phyloP scores from a whole-genome alignment of 2,888 invertebrate species.

The Drosophila parthenogenetica region DNA sequence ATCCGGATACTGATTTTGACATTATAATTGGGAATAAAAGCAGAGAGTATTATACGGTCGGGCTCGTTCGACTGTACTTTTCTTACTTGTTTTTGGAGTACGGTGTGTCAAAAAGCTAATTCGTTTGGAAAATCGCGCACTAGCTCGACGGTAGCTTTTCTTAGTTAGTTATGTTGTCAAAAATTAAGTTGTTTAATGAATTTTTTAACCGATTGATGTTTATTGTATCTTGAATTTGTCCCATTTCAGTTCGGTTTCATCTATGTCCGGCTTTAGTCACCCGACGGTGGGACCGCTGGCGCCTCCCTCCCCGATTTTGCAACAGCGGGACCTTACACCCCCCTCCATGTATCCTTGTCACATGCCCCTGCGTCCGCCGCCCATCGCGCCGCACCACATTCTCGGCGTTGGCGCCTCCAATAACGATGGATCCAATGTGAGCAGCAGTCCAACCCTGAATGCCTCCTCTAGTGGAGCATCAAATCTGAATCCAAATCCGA shows the following conservation, averaged over 20 bases:
- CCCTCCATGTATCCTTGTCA: constrained; percentile 85
- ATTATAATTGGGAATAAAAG: too few relatives aligned
- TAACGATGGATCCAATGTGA: constrained; percentile 20
- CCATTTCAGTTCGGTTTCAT: constrained; percentile 80
- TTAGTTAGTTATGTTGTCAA: too few relatives aligned
- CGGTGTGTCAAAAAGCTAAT: too few relatives aligned
- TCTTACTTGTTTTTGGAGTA: too few relatives aligned
- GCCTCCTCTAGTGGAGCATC: constrained; percentile 18
- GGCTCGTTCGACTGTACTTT: too few relatives aligned
- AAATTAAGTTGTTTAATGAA: too few relatives aligned
- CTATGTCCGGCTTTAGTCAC: constrained; percentile 84
- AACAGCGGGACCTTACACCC: constrained; percentile 83
- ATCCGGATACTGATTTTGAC: too few relatives aligned
- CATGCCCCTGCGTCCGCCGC: constrained; percentile 82
- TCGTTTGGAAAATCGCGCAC: too few relatives aligned
- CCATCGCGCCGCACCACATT: constrained; percentile 71
- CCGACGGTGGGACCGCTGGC: constrained; percentile 80
- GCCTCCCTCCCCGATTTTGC: constrained; percentile 80
- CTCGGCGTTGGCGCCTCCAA: constrained; percentile 35
- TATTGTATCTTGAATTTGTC: too few relatives aligned
- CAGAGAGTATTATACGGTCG: too few relatives aligned
- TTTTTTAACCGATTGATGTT: too few relatives aligned
- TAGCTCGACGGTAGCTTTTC: too few relatives aligned
- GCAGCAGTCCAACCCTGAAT: constrained; percentile 37
- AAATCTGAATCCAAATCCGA: background rate